Base-by-base conservation (phyloP, 2,888 invertebrate species). In the Netelia virgata region DNA sequence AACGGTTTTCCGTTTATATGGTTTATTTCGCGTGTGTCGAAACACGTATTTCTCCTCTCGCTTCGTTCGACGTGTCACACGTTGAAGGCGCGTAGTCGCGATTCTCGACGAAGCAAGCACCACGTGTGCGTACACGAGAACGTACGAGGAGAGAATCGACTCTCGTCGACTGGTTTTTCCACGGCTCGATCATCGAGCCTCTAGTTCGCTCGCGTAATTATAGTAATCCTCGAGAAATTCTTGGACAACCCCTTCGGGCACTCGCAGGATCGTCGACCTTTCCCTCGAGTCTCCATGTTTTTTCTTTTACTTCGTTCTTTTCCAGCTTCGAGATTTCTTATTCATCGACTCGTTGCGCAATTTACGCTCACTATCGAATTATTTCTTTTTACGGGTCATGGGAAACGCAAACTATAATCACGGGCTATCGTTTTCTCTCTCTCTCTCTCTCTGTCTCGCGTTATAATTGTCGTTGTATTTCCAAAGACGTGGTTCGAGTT, bases 1-100 rank as follows among this genome's bases (percentile, higher is more conserved):
- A 83, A 83, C 83, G 83, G 75, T 50, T 83, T 83, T 70, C 50
- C 79, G 70, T 83, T 79, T 70, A 79, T 63, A 70, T 83, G 68
- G 78, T 75, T 83, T 83, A 83, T 83, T 36, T 83, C 70, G 75
- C 79, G 74, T 50, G 70, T 57, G 57, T 50, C 66, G 74, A 70
- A 68, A 41, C 66, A 69, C 73, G 53, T 73, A 68, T 78, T 64
- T 78, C 50, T 55, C 74, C 74, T 10, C 66, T 69, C 74, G 63
- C 53, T 41, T n/a, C 53, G 50, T 69, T 43, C 36, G 61, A 47
- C 78, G 68, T 83, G 78, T 78, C 69, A 66, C 69, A 18, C 64
- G 75, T 74, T 83, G 36, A 78, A 83, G n/a, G n/a, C 64, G 66
- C 74, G 70, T 78, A 79, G 69, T 83, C 41, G 41, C 43, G 82